Conservation (phyloP, 2,888 invertebrate genomes). For the Leptopilina drosophilae region DNA sequence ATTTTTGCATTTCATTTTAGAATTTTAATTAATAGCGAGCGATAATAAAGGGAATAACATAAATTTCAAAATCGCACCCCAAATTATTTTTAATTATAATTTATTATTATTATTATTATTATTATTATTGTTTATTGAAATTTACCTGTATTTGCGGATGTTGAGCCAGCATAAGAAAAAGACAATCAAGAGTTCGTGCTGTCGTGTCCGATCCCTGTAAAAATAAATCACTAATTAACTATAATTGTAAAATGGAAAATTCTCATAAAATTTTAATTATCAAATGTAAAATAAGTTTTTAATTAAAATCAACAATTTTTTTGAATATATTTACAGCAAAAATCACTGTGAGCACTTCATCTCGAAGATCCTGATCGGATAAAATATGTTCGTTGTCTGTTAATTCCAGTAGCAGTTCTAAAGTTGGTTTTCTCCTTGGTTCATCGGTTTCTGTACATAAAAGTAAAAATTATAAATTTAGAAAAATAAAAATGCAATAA, state of each 20-base stretch:
- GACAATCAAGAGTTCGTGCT: background rate
- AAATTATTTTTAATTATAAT: too few relatives aligned
- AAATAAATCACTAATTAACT: background rate
- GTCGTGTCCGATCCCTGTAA: background rate
- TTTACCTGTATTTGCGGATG: background rate
- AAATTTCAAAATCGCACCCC: too few relatives aligned
- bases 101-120: background rate
- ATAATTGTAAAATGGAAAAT: too few relatives aligned
- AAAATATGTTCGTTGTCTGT: background rate
- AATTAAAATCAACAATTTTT: background rate
- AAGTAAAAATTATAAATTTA: background rate
- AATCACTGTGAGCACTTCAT: background rate
- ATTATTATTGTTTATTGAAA: background rate
- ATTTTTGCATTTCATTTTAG: too few relatives aligned
- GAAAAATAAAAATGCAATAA: background rate
- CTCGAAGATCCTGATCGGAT: background rate
- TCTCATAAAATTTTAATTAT: background rate
- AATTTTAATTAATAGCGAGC: too few relatives aligned
- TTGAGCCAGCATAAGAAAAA: background rate
- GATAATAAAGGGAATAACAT: too few relatives aligned
- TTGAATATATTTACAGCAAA: background rate
- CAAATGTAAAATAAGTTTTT: background rate
- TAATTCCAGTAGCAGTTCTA: background rate
- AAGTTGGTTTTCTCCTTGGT: background rate
- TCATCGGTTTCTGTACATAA: background rate